Percentiles rank a stretch among this genome's conserved stretches.
Evolutionary conservation across 2,888 invertebrate genomes (phyloP).

Genomic region (Agonopterix arenella): DNA sequence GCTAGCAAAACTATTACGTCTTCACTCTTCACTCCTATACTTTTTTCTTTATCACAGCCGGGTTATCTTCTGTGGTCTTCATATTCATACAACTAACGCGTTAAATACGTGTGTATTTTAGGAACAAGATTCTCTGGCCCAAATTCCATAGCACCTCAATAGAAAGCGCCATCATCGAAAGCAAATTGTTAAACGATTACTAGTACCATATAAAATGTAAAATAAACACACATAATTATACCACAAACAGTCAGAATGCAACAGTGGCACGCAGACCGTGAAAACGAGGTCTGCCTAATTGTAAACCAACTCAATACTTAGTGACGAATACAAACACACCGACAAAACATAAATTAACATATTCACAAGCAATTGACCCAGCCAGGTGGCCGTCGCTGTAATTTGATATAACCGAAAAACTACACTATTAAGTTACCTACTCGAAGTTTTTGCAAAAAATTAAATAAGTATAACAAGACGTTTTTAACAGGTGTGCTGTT

Average conservation of each 20-base stretch:
- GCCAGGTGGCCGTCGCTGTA: constrained; percentile 54
- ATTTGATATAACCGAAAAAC: constrained; percentile 50
- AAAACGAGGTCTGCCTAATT: constrained; percentile 33
- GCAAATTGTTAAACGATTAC: background rate
- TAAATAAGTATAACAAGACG: background rate
- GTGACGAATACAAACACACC: constrained; percentile 24
- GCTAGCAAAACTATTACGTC: too few relatives aligned
- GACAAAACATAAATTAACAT: constrained; percentile 36
- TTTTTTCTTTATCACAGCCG: too few relatives aligned
- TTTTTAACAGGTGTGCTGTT: background rate
- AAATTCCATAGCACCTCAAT: background rate
- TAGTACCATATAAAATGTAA: background rate
- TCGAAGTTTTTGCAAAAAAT: constrained; percentile 1
- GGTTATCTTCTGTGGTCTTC: too few relatives aligned
- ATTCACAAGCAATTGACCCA: constrained; percentile 23
- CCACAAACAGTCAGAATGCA: constrained; percentile 4
- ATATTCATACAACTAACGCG: too few relatives aligned
- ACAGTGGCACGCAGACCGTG: constrained; percentile 18
- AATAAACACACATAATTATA: background rate
- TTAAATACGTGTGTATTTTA: too few relatives aligned
- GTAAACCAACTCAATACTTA: constrained; percentile 17
- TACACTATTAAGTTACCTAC: constrained; percentile 29
- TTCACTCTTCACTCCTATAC: too few relatives aligned
- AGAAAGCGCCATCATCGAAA: background rate
- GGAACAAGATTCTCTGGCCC: too few relatives aligned